A percentile compares a stretch with the other conserved stretches of the same genome.
These are phyloP conservation scores for Falcunculus frontatus DNA, from an alignment of 2,113 vertebrate species.

Conservation along the genomic window DNA sequence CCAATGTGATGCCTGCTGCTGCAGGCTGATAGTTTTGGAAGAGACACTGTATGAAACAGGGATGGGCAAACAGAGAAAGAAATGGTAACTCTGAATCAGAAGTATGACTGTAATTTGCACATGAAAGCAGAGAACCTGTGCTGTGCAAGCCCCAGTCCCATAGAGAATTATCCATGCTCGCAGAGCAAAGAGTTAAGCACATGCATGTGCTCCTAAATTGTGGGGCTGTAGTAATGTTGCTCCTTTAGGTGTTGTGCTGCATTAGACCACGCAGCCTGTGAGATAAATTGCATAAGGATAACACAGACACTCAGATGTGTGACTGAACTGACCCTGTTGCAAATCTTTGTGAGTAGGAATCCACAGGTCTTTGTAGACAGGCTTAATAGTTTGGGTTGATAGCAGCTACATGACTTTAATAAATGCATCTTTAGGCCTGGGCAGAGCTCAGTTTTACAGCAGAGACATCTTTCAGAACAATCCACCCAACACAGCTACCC, in stretches of 20 bases:
- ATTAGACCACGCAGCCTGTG: not conserved
- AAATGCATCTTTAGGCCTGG: not conserved
- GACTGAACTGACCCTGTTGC: not conserved
- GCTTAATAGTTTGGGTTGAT: not conserved
- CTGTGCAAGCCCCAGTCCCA: not conserved
- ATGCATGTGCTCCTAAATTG: not conserved
- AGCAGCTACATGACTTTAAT: not conserved
- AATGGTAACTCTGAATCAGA: not conserved
- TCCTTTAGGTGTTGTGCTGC: not conserved
- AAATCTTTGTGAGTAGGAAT: not conserved
- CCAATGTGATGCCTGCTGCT: not conserved
- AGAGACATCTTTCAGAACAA: not conserved
- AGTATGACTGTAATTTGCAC: not conserved
- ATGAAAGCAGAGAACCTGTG: not conserved
- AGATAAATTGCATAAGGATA: not conserved
- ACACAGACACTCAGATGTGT: rapidly evolving
- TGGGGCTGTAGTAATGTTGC: not conserved
- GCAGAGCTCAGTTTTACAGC: not conserved
- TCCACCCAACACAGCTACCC: not conserved
- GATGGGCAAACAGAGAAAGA: not conserved
- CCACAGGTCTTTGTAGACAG: not conserved
- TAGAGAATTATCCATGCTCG: not conserved
- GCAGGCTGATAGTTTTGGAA: not conserved
- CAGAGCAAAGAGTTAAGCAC: not conserved
- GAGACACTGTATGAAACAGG: not conserved